Evolutionary conservation across 2,797 vertebrate species (phyloP), one percentile per base, ranked within the genome.

Genomic region (Cossypha niveicapilla): DNA sequence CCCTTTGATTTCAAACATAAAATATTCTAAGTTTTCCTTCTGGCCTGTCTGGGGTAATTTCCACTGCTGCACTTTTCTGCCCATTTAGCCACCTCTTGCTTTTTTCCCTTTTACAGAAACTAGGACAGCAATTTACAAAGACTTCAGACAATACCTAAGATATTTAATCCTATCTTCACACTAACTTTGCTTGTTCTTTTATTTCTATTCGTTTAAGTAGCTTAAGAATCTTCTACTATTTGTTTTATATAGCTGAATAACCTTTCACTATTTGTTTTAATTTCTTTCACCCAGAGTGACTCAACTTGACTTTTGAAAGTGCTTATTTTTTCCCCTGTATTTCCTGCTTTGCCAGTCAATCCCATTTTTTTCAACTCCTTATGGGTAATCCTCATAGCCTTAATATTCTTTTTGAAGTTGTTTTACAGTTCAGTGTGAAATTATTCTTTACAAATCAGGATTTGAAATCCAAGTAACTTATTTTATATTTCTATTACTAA

Each of bases 211-310:
- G 57, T 80, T 93, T 83, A 78, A 65, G 57, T 9, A 88, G 76
- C 79, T 93, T 75, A 86, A 86, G 66, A 92, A 86, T 70, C 79
- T 83, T 95, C 88, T 72, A 85, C 71, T 93, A 78, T 93, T 95
- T 96, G 65, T 92, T 94, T 94, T 92, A 78, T 44, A 72, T 41
- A 78, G 76, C 83, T 75, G 86, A 90, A 93, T 94, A 95, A 95
- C 93, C 94, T 94, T 94, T 94, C 62, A 78, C 58, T 96, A 88
- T 96, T 95, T 96, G 86, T 94, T 96, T 94, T 95, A 77, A 93
- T 94, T 90, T 95, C 82, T 88, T 92, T 73, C 5, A 4, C 63
- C 60, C 87, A 74, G 74, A 88, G 51, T 90, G 74, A 92, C 47
- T 94, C 70, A 82, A 82, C 78, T 58, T 75, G 61, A 93, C 88